Conservation (phyloP, 92 coral and sea anemone genomes). For the Anthopleura xanthogrammica region DNA sequence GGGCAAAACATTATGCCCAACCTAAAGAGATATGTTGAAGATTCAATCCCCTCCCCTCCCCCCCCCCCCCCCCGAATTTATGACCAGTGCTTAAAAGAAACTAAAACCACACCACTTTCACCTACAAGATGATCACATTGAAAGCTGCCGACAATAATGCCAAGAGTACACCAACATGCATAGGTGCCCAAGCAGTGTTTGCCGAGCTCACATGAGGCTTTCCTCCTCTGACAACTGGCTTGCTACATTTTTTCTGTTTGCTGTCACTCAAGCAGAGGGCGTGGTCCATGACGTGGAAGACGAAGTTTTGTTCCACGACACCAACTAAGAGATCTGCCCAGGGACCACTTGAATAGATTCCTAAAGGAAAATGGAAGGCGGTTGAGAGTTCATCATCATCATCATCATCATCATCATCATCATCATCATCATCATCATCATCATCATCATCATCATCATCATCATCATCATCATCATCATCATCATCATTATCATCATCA, state of each 20-base stretch:
- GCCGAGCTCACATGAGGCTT: constrained; percentile 1
- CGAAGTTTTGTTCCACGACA: constrained; percentile 55
- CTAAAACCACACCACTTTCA: not conserved
- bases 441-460: not conserved
- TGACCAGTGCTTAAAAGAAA: not conserved
- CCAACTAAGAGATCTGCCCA: constrained; percentile 60
- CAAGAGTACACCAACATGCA: not conserved
- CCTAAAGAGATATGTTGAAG: too few relatives aligned
- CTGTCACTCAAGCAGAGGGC: constrained; percentile 63
- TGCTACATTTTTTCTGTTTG: constrained; percentile 45
- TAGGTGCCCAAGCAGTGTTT: not conserved
- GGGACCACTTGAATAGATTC: constrained; percentile 63
- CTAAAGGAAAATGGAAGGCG: constrained; percentile 2
- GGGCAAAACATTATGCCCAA: too few relatives aligned
- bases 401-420: not conserved
- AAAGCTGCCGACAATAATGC: not conserved
- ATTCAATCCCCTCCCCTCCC: too few relatives aligned
- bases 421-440: not conserved
- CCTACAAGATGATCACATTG: not conserved
- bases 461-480: not conserved
- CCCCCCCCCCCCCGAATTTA: too few relatives aligned
- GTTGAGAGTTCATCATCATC: not conserved
- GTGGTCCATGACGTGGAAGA: constrained; percentile 68
- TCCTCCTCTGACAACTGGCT: constrained; percentile 56
- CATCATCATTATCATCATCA: not conserved